These are phyloP conservation scores for Phrynocephalus forsythii DNA, from an alignment of 2,797 vertebrate species.

Conservation along the genomic window DNA sequence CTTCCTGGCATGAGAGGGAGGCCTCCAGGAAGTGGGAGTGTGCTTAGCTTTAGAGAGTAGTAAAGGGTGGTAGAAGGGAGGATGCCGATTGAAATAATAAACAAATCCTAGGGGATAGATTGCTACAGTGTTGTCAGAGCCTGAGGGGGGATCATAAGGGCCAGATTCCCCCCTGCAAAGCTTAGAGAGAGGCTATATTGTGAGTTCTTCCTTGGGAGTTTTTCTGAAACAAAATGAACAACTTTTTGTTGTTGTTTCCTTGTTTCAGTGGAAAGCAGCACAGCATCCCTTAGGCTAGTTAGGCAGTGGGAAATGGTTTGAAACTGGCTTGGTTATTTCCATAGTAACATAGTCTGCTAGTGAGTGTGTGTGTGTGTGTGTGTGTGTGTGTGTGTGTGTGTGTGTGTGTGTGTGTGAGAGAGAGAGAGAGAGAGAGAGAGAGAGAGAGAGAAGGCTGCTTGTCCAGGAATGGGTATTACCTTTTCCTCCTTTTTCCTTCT, in stretches of 20 bases:
- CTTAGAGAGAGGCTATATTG: slow-evolving; percentile 33
- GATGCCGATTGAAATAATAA: slow-evolving; percentile 98
- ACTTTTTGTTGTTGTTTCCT: slow-evolving; percentile 40
- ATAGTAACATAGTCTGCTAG: slow-evolving; percentile 61
- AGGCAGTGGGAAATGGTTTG: slow-evolving; percentile 51
- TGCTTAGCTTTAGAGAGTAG: slow-evolving; percentile 78
- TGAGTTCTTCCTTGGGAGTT: slow-evolving; percentile 31
- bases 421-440: slow-evolving; percentile 24
- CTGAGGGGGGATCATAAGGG: slow-evolving; percentile 45
- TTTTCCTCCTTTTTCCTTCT: slow-evolving; percentile 12
- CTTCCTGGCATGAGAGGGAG: slow-evolving; percentile 74
- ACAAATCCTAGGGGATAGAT: slow-evolving; percentile 84
- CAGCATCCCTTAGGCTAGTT: slow-evolving; percentile 53
- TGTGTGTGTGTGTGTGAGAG: slow-evolving; percentile 46
- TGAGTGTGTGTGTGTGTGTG: too few species aligned
- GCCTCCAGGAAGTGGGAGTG: slow-evolving; percentile 94
- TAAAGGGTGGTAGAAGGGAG: slow-evolving; percentile 88
- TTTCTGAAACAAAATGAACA: slow-evolving; percentile 29
- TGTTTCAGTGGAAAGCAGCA: slow-evolving; percentile 47
- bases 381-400: too few species aligned
- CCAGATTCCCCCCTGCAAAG: slow-evolving; percentile 42
- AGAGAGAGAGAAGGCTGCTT: slow-evolving; percentile 42
- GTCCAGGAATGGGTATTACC: slow-evolving; percentile 8
- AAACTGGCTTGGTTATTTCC: slow-evolving; percentile 71
- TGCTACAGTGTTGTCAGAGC: slow-evolving; percentile 66